Base-by-base conservation (phyloP, 2,797 vertebrate genomes). In the Sebastiscus tertius region DNA sequence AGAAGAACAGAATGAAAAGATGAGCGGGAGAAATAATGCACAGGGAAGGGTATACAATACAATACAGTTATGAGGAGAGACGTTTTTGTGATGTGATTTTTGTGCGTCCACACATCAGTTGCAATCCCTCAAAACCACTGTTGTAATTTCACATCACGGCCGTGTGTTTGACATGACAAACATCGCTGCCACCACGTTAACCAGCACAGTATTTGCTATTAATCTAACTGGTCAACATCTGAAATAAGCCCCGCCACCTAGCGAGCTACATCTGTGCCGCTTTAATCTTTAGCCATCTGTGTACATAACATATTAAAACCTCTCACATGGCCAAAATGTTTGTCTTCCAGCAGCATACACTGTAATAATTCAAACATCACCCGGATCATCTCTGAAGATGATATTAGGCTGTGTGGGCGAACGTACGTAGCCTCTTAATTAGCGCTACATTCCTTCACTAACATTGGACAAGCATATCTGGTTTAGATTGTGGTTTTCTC, bases 271-370 rank as follows among this genome's bases (percentile, higher is more conserved):
- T 76, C 31, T 78, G 68, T 34, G 27, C 58, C 5, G 9, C 54
- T 79, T 65, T 68, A 73, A 91, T 90, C 84, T 87, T 72, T 24
- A 78, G 46, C 76, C 66, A 59, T 86, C 80, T 92, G 87, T 89
- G 83, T 84, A 56, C 87, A 84, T 14, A 87, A 79, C 74, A 87
- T 87, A 88, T 84, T 78, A 73, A 81, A 81, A 91, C 11, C 65
- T 70, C 70, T 34, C 67, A 75, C 69, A 77, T 22, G 8, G 75
- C 24, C 60, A 60, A 72, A 82, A 46, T 88, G 73, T 90, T 90
- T 88, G 74, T 63, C 73, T 68, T 77, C 22, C 75, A 69, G 39
- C 63, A 42, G 22, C 72, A 56, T 54, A 67, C 76, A 42, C 70
- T 75, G 56, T 54, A 71, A 71, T 73, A 72, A 79, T 81, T 81